Percentiles rank a stretch among this genome's conserved stretches.
These are phyloP conservation scores for Phoebastria nigripes DNA, from an alignment of 2,797 vertebrate species.

Conservation along the genomic window DNA sequence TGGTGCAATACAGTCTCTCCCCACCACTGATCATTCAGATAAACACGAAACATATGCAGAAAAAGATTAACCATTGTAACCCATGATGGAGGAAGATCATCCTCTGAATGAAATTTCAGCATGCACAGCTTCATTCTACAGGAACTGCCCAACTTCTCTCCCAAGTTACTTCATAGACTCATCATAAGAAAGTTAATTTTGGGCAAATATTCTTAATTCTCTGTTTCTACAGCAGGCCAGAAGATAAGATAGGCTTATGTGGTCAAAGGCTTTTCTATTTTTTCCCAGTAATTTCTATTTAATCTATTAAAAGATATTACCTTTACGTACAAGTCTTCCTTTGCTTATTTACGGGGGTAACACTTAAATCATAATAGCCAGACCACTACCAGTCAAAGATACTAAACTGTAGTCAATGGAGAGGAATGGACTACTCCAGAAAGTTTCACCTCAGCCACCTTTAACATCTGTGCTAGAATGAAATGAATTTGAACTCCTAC, in stretches of 20 bases:
- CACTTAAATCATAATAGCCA: background rate
- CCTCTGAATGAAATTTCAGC: background rate
- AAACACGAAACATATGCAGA: background rate
- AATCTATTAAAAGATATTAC: background rate
- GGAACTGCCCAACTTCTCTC: background rate
- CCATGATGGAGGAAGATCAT: background rate
- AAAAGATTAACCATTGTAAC: background rate
- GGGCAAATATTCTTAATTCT: background rate
- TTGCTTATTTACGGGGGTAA: background rate
- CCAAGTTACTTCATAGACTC: background rate
- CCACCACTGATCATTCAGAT: background rate
- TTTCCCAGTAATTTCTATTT: background rate
- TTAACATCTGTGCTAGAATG: background rate
- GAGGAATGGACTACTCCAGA: background rate
- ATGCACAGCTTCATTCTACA: background rate
- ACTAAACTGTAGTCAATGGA: background rate
- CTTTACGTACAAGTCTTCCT: background rate
- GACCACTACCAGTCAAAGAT: background rate
- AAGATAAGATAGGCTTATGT: background rate
- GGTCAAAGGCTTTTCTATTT: background rate
- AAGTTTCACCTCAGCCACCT: background rate
- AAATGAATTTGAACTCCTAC: background rate
- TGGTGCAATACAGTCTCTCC: background rate
- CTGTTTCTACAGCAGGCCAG: background rate
- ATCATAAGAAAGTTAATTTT: background rate